Evolutionary conservation across 30 jellyfish, hydroid and myxozoan species (phyloP).

Genomic region (Calvadosia cruxmelitensis): DNA sequence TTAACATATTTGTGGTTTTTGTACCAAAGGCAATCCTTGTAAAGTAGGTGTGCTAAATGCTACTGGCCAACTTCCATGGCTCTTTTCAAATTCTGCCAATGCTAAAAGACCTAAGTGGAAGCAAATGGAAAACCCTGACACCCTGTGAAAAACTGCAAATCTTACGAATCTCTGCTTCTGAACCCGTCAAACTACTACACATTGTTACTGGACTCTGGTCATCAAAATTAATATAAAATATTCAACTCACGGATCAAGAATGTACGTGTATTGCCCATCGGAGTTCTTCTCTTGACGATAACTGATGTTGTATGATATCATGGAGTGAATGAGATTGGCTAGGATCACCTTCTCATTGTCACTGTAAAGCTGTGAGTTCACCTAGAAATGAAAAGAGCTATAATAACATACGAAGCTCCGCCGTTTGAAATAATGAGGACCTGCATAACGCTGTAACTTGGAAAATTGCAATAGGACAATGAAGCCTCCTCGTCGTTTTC

Average conservation of each 20-base stretch:
- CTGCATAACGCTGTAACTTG: neutral
- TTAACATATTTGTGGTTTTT: no score
- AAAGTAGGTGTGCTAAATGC: no score
- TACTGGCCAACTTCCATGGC: no score
- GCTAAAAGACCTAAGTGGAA: no score
- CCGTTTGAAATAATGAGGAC: neutral
- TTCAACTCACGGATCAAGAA: slow-evolving; percentile 72
- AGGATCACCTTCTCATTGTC: slow-evolving; percentile 64
- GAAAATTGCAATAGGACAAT: neutral
- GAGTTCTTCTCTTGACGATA: slow-evolving; percentile 70
- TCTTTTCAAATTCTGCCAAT: no score
- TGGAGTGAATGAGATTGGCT: slow-evolving; percentile 27
- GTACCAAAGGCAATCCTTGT: no score
- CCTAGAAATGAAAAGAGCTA: slow-evolving; percentile 24
- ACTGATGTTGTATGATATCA: slow-evolving; percentile 77
- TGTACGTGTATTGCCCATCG: slow-evolving; percentile 83
- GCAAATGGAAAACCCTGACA: no score
- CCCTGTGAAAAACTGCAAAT: no score
- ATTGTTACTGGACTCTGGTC: no score
- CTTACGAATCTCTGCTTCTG: no score
- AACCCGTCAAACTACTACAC: no score
- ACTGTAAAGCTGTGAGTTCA: slow-evolving; percentile 70
- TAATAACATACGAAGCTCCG: neutral
- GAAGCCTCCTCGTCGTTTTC: neutral
- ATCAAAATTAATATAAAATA: no score